Conservation (phyloP, 2,797 vertebrate genomes). For the Menidia menidia region DNA sequence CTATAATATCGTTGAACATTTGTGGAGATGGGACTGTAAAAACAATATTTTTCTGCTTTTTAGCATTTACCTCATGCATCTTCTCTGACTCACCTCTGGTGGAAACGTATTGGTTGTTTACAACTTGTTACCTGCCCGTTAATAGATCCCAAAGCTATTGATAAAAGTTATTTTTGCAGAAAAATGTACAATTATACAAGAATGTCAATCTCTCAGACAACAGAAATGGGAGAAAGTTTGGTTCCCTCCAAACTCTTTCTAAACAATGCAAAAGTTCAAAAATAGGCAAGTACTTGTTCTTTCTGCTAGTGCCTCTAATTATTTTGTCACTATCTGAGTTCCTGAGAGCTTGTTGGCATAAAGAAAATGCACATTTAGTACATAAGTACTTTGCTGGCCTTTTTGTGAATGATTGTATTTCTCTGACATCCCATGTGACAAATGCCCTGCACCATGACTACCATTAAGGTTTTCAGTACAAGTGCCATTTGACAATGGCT, state of each 20-base stretch:
- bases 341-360: slow-evolving; percentile 10
- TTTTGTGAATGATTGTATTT: slow-evolving; percentile 31
- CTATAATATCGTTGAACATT: background rate
- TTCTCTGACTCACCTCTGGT: slow-evolving; percentile 5
- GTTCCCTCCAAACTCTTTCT: background rate
- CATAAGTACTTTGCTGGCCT: slow-evolving; percentile 10
- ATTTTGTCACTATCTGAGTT: slow-evolving; percentile 19
- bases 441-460: slow-evolving; percentile 16
- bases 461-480: background rate
- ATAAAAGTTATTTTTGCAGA: background rate
- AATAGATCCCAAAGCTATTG: background rate
- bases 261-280: background rate
- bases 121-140: background rate
- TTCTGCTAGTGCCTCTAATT: slow-evolving; percentile 18
- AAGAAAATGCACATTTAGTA: background rate
- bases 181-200: background rate
- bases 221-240: background rate
- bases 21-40: no score
- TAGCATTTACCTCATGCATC: background rate
- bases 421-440: slow-evolving; percentile 30
- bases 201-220: background rate
- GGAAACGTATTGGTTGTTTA: background rate
- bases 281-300: background rate
- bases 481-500: slow-evolving; percentile 13
- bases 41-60: slow-evolving; percentile 1